phyloP scores from a whole-genome alignment of 2,888 invertebrate species.

The Patella depressa region DNA sequence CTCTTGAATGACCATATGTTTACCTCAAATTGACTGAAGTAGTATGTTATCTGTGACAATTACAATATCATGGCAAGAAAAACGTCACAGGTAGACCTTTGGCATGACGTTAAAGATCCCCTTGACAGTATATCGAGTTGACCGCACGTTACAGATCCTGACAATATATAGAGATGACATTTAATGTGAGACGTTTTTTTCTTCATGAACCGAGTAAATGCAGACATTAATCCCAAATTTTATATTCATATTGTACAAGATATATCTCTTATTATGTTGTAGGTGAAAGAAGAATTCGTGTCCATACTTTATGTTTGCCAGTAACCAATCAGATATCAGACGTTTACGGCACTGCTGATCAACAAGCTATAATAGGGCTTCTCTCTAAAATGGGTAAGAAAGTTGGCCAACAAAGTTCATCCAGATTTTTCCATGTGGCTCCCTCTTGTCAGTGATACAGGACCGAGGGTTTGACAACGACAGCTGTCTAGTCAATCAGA shows the following conservation, averaged over 20 bases:
- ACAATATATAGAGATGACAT: background rate
- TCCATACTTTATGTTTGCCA: slow-evolving; percentile 96
- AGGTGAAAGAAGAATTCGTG: slow-evolving; percentile 96
- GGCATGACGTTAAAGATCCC: background rate
- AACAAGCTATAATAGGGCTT: slow-evolving; percentile 91
- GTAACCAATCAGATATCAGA: slow-evolving; percentile 88
- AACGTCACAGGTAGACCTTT: too few relatives aligned
- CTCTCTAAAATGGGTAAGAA: slow-evolving; percentile 93
- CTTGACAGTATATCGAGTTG: background rate
- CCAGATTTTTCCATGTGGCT: background rate
- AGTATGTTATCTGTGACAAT: too few relatives aligned
- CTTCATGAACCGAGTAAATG: too few relatives aligned
- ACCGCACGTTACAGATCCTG: background rate
- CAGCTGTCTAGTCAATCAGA: too few relatives aligned
- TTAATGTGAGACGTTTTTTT: background rate
- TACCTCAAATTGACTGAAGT: too few relatives aligned
- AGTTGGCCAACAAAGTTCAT: too few relatives aligned
- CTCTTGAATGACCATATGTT: too few relatives aligned
- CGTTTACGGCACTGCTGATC: slow-evolving; percentile 89
- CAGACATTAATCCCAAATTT: too few relatives aligned
- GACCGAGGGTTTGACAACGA: too few relatives aligned
- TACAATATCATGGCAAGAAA: too few relatives aligned
- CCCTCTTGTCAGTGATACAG: too few relatives aligned
- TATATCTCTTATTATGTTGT: slow-evolving; percentile 15
- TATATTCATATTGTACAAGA: background rate